Evolutionary conservation across 1,140 invertebrate species (phyloP).

Genomic region (Eupeodes corollae): DNA sequence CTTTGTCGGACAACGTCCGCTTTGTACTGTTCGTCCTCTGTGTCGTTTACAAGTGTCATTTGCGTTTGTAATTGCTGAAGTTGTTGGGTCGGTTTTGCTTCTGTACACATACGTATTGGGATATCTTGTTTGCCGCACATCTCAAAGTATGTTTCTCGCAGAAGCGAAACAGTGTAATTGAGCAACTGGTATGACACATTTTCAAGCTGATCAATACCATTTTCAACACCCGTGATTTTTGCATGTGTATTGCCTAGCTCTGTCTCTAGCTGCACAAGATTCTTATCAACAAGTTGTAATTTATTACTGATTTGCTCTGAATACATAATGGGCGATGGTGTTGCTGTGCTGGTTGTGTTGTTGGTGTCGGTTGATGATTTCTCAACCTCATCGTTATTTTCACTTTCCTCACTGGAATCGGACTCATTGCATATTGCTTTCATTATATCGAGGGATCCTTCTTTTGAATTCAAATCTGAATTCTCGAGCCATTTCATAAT

Average conservation of each 20-base stretch:
- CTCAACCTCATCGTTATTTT: not conserved
- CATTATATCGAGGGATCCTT: slow-evolving; percentile 23
- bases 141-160: slow-evolving; percentile 15
- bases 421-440: slow-evolving; percentile 27
- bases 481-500: slow-evolving; percentile 31
- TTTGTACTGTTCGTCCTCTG: not conserved
- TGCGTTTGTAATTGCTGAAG: not conserved
- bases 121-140: slow-evolving; percentile 1
- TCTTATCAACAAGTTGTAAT: slow-evolving; percentile 7
- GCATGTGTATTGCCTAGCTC: slow-evolving; percentile 7
- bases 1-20: not conserved
- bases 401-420: slow-evolving; percentile 18
- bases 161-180: slow-evolving; percentile 15
- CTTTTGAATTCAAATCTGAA: slow-evolving; percentile 31
- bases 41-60: not conserved
- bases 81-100: not conserved
- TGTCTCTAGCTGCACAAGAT: slow-evolving; percentile 7
- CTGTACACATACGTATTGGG: no score
- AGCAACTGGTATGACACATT: slow-evolving; percentile 7
- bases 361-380: not conserved
- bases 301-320: slow-evolving; percentile 1
- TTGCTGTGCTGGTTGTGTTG: not conserved
- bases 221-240: not conserved
- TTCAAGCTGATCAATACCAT: not conserved
- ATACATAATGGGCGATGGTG: not conserved